Conservation (phyloP, 2,797 vertebrate species). For the Taeniopygia guttata region DNA sequence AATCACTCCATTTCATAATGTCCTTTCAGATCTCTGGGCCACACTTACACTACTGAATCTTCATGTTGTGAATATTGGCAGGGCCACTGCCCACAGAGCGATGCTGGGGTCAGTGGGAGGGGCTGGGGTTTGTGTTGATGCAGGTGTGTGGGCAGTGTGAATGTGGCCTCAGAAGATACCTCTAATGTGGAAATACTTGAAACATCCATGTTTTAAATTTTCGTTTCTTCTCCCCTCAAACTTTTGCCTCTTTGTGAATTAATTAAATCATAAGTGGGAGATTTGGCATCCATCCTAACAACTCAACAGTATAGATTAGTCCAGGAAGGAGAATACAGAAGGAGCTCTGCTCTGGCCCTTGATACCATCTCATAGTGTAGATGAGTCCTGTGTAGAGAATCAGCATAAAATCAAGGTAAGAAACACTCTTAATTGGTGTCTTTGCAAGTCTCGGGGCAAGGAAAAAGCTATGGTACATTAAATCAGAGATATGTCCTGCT, state of each 20-base stretch:
- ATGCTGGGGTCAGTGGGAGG: not conserved
- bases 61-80: not conserved
- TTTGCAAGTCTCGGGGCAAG: not conserved
- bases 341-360: not conserved
- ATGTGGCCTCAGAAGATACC: not conserved
- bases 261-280: not conserved
- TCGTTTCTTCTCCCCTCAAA: not conserved
- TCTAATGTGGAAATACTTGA: not conserved
- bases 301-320: not conserved
- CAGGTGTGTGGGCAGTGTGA: not conserved
- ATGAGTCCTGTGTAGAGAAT: not conserved
- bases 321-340: not conserved
- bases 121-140: not conserved
- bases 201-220: not conserved
- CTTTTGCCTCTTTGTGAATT: not conserved
- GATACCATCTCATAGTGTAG: not conserved
- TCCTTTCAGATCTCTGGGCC: not conserved
- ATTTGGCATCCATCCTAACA: not conserved
- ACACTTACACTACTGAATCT: not conserved
- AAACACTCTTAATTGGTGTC: not conserved
- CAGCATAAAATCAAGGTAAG: slow-evolving; percentile 14
- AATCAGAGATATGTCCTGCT: not conserved
- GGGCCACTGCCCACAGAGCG: not conserved
- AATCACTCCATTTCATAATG: not conserved
- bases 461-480: not conserved